phyloP scores from a whole-genome alignment of 2,113 vertebrate genomes.

The Pithys albifrons region DNA sequence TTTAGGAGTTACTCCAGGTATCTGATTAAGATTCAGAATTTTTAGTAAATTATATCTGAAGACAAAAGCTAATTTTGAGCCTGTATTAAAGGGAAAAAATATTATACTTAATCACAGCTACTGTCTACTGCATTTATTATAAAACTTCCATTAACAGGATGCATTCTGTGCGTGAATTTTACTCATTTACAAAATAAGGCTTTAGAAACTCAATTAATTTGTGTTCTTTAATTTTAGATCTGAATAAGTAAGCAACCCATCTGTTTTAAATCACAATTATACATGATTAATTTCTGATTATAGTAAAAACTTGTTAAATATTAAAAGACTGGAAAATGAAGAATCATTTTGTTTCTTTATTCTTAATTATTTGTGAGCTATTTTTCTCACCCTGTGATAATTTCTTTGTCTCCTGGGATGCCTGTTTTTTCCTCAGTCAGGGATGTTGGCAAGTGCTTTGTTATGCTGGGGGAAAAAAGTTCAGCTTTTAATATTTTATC shows the following conservation, averaged over 20 bases:
- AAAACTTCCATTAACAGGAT: neutral
- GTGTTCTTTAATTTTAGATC: conserved; percentile 7
- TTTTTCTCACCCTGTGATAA: neutral
- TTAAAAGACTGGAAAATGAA: neutral
- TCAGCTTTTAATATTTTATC: conserved; percentile 3
- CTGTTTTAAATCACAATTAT: neutral
- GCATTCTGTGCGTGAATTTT: neutral
- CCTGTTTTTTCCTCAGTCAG: neutral
- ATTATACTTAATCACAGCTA: neutral
- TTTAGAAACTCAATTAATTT: neutral
- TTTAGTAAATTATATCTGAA: neutral
- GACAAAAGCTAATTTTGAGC: neutral
- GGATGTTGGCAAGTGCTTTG: neutral
- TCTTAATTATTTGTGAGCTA: neutral
- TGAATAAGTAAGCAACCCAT: neutral
- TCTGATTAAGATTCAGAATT: neutral
- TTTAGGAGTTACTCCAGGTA: neutral
- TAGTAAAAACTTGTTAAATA: neutral
- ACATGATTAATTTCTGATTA: neutral
- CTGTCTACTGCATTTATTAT: neutral
- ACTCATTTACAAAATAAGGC: neutral
- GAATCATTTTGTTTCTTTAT: neutral
- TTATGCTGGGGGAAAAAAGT: neutral
- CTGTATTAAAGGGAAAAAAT: neutral
- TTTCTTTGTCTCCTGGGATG: neutral